Base-by-base conservation (phyloP, 2,888 invertebrate species). In the Thymelicus lineola region DNA sequence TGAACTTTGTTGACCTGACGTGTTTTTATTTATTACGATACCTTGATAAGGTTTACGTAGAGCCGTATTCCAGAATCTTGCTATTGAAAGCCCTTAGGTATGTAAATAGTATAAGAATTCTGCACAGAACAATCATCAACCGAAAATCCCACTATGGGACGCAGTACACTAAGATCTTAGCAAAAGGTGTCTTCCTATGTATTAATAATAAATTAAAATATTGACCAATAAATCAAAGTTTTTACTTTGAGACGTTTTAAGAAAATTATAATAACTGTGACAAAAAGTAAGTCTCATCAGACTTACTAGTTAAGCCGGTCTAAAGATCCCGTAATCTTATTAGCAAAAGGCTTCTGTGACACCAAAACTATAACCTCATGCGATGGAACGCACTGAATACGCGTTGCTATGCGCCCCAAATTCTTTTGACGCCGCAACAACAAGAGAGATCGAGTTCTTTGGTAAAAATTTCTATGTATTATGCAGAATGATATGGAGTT, bases 261-360 rank as follows among this genome's bases (percentile, higher is more conserved):
- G 50, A 50, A 50, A 28, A 55, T 20, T 12, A 14, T 20, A 55
- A 55, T 53, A 5, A 20, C 10, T 53, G 20, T 53, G 9, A 55
- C 12, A 12, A 6, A 57, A 2, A 57, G n/a, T 9, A 36, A 57
- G n/a, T 6, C 35, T 57, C 36, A 57, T 57, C 6, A 57, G 57
- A 57, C 36, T 57, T 36, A 53, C 20, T 35, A 35, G 36, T 57
- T 53, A 50, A 20, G 53, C 20, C 53, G 20, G 17, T 53, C 20
- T 20, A 10, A 53, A 53, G 10, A 20, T 20, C 17, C 20, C 10
- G 17, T 53, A 53, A 57, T 57, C 57, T 57, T 57, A 36, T 57
- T 57, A 36, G 57, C 36, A 36, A 36, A 57, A 57, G 35, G 57
- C 57, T 57, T 57, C 57, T 35, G 36, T 57, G 57, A n/a, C 57